These are phyloP conservation scores for Rousettus leschenaultii DNA, from an alignment of 2,113 vertebrate genomes.

Conservation along the genomic window DNA sequence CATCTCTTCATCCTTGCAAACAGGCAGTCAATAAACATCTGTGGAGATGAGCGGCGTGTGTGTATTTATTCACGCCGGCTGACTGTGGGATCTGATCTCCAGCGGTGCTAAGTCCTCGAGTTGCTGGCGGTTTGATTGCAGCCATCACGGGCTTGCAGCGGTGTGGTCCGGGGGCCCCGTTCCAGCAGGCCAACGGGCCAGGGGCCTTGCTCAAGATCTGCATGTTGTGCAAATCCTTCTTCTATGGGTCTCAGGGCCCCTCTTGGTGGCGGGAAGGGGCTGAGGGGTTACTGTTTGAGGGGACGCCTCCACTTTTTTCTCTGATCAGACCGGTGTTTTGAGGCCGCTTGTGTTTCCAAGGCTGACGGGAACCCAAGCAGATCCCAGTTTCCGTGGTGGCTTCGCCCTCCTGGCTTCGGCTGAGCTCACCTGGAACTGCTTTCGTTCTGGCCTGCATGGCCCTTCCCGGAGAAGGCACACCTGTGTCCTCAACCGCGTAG, in stretches of 20 bases:
- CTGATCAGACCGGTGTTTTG: neutral
- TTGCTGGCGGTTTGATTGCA: neutral
- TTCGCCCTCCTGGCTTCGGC: neutral
- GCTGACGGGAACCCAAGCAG: neutral
- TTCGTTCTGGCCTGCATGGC: neutral
- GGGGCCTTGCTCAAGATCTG: neutral
- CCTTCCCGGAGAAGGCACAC: neutral
- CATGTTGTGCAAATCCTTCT: neutral
- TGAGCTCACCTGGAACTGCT: neutral
- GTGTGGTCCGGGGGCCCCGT: neutral
- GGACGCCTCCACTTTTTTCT: neutral
- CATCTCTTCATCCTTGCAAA: neutral
- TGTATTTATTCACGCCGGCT: neutral
- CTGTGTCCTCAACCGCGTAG: neutral
- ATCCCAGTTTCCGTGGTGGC: neutral
- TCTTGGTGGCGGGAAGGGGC: neutral
- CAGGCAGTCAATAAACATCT: conserved; percentile 54
- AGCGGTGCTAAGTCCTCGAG: neutral
- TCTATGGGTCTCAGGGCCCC: neutral
- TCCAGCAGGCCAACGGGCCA: neutral
- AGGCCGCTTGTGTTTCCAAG: neutral
- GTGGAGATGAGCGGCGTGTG: neutral
- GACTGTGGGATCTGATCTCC: neutral
- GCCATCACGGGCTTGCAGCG: neutral
- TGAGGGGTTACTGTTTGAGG: neutral